Base-by-base conservation (phyloP, 2,888 invertebrate genomes). In the Mythimna pallens region DNA sequence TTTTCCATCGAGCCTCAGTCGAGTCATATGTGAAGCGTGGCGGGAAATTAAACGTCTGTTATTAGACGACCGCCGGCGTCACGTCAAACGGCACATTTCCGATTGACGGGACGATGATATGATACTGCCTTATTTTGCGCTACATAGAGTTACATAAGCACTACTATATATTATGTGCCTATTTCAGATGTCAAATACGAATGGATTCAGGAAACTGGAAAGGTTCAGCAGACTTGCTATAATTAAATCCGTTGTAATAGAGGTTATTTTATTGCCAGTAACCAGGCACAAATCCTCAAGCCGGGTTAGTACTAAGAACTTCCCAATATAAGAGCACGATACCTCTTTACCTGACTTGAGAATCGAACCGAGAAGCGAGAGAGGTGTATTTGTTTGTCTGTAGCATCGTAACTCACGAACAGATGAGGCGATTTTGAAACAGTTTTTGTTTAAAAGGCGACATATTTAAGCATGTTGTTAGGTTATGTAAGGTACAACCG, bases 31-130 rank as follows among this genome's bases (percentile, higher is more conserved):
- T 61, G 73, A 73, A 55, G 59, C 50, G 43, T 43, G 52, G 74
- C 74, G 78, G 78, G 78, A 78, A 78, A 78, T 80, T 67, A 78
- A 80, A 80, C 55, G 78, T 78, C 74, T 67, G 66, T 73, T 67
- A 67, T 64, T 55, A 66, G 67, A 73, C 54, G 22, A 73, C 50
- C 34, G 59, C 34, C 63, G 74, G 67, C 80, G 59, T 52, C 34
- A 20, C 74, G 36, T 80, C 74, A 61, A 55, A 43, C 52, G 58
- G 50, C 54, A 36, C 64, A 59, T 64, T 80, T 80, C 78, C 80
- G 74, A 73, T 80, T 68, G 74, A 55, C 47, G 17, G n/a, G 50
- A 20, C 22, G 47, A 40, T 43, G 50, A 73, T 67, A 66, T 40
- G 47, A 63, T 20, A 12, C 20, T 47, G 36, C 40, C 50, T 22